Base-by-base conservation (phyloP, 2,888 invertebrate species). In the Poecilobothrus nobilitatus region DNA sequence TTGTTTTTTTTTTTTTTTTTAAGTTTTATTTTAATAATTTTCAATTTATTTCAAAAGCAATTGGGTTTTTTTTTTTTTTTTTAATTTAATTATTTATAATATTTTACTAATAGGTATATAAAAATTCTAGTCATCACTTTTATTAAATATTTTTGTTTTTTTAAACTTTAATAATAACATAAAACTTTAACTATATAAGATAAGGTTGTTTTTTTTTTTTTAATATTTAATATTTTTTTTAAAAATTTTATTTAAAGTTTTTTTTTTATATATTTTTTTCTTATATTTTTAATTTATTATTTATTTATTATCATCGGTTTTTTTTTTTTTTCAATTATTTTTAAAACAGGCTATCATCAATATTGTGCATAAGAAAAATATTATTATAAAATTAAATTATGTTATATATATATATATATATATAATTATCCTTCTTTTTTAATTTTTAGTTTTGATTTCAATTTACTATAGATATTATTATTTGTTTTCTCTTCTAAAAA, bases 31-130 rank as follows among this genome's bases (percentile, higher is more conserved):
- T 53, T n/a, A 63, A 64, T 66, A 63, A 20, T 37, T 10, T 66
- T 53, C 64, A 44, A 67, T 66, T 69, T 69, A 53, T 53, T 53
- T 53, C 53, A 53, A n/a, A n/a, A 53, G 53, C 53, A 53, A 53
- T 15, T 53, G 7, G 15, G 12, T 53, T 18, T 18, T 1, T 53
- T 53, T 37, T 53, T 5, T 18, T 12, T 53, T 53, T 18, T 53
- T 37, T 53, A 37, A 18, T n/a, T n/a, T n/a, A n/a, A n/a, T n/a
- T n/a, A 53, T 53, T 6, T 53, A 53, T 53, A 53, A 18, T 66
- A 67, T 69, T 62, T 12, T 53, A 18, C 6, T 63, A 65, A n/a
- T n/a, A n/a, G n/a, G n/a, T 63, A 68, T 66, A 66, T 66, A 68
- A 68, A 63, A 68, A 66, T 66, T 53, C 66, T 66, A 12, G 15